Conservation (phyloP, 2,113 vertebrate genomes). For the Rhegmatorhina hoffmannsi region DNA sequence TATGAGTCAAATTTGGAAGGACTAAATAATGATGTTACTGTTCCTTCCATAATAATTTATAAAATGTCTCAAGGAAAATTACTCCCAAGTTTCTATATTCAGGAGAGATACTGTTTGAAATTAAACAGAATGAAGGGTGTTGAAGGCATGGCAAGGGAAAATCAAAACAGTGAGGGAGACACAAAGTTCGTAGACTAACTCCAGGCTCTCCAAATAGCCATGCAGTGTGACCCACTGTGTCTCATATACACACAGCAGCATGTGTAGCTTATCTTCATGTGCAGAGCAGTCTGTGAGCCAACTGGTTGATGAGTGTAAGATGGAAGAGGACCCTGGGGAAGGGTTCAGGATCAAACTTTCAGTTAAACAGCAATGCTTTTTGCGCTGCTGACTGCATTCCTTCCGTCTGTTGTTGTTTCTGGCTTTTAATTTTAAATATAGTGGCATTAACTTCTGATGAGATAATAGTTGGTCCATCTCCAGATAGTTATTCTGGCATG, state of each 20-base stretch:
- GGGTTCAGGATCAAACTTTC: background rate
- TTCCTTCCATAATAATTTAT: background rate
- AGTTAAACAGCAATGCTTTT: background rate
- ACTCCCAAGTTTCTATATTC: background rate
- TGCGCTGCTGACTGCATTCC: conserved; percentile 10
- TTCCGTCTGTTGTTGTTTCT: conserved; percentile 42
- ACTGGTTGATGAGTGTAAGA: background rate
- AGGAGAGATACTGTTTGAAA: background rate
- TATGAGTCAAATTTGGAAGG: background rate
- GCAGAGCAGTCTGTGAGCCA: background rate
- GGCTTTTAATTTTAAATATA: conserved; percentile 49
- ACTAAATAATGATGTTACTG: background rate
- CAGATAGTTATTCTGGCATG: conserved; percentile 37
- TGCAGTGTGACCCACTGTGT: background rate
- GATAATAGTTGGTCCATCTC: conserved; percentile 37
- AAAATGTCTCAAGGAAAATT: background rate
- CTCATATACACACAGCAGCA: background rate
- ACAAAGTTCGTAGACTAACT: rapidly evolving
- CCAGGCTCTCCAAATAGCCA: background rate
- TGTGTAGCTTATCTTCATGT: background rate
- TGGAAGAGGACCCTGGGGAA: conserved; percentile 31
- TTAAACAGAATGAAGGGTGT: background rate
- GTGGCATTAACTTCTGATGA: conserved; percentile 41
- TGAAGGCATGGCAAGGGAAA: background rate
- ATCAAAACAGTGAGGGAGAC: background rate